Conservation (phyloP, 1,140 invertebrate species). For the Halesus radiatus region DNA sequence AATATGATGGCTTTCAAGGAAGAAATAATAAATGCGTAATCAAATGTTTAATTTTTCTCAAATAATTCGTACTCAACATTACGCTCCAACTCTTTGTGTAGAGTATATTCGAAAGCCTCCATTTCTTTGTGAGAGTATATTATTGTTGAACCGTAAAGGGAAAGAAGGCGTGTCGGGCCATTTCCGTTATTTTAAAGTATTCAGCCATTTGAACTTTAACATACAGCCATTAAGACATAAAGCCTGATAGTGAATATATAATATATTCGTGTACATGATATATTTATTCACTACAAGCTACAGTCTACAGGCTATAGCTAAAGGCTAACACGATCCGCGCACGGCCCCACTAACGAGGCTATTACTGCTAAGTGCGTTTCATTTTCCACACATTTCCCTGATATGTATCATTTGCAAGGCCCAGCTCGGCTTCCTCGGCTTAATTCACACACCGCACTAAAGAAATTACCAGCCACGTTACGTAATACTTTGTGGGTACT, state of each 20-base stretch:
- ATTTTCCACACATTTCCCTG: slow-evolving; percentile 40
- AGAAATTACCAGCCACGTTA: neutral
- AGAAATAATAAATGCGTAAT: no score
- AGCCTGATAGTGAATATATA: neutral
- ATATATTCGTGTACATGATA: no score
- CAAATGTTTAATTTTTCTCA: no score
- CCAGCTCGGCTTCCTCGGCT: neutral
- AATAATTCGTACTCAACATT: no score
- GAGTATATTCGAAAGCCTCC: no score
- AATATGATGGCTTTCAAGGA: no score
- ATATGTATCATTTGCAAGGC: slow-evolving; percentile 3
- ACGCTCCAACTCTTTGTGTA: no score
- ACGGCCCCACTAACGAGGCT: slow-evolving; percentile 40
- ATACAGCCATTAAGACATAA: slow-evolving; percentile 11
- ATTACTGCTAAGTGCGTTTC: slow-evolving; percentile 36
- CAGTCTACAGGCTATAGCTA: no score
- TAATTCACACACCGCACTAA: neutral
- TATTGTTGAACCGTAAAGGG: no score
- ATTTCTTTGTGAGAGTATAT: no score
- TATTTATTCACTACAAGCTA: slow-evolving; percentile 5
- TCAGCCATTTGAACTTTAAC: neutral
- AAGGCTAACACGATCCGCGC: neutral
- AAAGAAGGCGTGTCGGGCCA: neutral
- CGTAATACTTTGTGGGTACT: no score
- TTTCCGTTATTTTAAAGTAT: slow-evolving; percentile 17